These are phyloP conservation scores for Pomatorhinus ruficollis DNA, from an alignment of 2,113 vertebrate genomes.

Conservation along the genomic window DNA sequence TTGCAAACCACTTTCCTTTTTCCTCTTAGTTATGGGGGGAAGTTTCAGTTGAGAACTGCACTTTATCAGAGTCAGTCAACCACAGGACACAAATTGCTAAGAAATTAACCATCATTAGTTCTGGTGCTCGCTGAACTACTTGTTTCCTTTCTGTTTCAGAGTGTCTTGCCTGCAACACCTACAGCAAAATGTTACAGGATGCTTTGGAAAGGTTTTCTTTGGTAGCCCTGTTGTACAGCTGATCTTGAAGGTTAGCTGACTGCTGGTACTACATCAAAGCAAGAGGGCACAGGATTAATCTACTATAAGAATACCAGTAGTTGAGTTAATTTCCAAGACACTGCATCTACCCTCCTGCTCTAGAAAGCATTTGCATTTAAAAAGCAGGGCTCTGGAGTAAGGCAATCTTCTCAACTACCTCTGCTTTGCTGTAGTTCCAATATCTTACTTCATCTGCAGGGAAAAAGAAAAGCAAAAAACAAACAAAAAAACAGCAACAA, in stretches of 20 bases:
- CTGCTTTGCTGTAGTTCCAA: background rate
- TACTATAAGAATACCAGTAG: background rate
- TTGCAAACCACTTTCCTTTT: background rate
- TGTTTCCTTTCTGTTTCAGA: background rate
- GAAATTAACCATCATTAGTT: background rate
- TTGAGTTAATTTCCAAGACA: background rate
- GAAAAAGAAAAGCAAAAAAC: background rate
- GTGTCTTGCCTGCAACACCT: background rate
- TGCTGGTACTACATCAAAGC: background rate
- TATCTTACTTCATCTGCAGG: background rate
- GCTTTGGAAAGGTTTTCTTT: background rate
- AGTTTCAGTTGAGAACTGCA: background rate
- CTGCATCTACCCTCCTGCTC: background rate
- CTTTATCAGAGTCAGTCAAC: background rate
- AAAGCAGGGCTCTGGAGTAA: background rate
- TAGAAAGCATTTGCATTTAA: background rate
- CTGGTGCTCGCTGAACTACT: background rate
- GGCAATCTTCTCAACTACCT: background rate
- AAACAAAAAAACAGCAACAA: no score
- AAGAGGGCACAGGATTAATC: background rate
- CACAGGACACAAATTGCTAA: background rate
- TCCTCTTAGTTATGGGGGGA: background rate
- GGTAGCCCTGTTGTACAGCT: background rate
- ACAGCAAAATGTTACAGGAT: background rate
- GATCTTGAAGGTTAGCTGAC: background rate